A percentile compares a stretch with the other conserved stretches of the same genome.
These are phyloP conservation scores for Druon quercuslanigerum DNA, from an alignment of 1,140 invertebrate species.

Conservation along the genomic window DNA sequence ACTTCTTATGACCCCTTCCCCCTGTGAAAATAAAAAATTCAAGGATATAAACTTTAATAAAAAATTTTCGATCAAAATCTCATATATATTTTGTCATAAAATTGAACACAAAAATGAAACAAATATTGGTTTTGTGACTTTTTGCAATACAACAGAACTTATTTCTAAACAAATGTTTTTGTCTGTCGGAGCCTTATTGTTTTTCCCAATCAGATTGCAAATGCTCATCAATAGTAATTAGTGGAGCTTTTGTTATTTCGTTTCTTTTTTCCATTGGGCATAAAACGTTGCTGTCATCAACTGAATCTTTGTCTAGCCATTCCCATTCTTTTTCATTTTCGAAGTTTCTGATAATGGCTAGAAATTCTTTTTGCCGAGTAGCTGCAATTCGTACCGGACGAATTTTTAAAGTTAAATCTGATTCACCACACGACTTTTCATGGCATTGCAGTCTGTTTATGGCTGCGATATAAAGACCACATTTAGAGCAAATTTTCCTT, in stretches of 20 bases:
- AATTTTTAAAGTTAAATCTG: too few species aligned
- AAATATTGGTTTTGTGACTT: background rate
- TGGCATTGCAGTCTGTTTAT: constrained; percentile 26
- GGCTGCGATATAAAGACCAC: constrained; percentile 12
- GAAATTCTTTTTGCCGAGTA: too few species aligned
- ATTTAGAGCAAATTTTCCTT: too few species aligned
- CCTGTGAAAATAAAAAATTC: background rate
- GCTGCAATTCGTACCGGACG: background rate
- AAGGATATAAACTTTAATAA: background rate
- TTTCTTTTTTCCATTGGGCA: background rate
- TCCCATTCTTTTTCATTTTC: constrained; percentile 19
- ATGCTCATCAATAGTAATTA: constrained; percentile 13
- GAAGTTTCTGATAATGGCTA: background rate
- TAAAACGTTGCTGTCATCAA: background rate
- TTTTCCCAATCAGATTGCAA: constrained; percentile 20
- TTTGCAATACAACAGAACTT: background rate
- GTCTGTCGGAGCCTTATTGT: background rate
- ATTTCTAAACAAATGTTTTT: too few species aligned
- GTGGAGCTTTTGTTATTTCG: too few species aligned
- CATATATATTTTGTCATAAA: constrained; percentile 7
- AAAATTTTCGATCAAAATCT: background rate
- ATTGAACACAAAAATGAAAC: too few species aligned
- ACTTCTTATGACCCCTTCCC: background rate
- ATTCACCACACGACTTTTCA: too few species aligned
- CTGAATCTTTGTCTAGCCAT: too few species aligned